phyloP scores from a whole-genome alignment of 2,888 invertebrate genomes.

The Microctonus aethiopoides region DNA sequence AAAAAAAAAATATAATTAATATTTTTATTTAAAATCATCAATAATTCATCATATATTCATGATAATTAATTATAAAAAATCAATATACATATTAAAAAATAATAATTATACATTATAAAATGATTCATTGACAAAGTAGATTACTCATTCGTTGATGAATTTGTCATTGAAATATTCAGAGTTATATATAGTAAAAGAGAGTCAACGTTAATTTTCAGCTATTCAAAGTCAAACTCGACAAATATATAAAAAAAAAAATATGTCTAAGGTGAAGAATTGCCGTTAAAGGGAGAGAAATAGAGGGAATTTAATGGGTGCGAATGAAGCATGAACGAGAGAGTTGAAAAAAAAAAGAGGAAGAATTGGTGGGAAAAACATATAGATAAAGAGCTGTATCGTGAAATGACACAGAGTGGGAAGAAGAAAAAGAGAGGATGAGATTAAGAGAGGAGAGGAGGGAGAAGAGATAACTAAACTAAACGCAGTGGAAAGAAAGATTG shows the following conservation, averaged over 20 bases:
- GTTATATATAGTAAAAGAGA: not conserved
- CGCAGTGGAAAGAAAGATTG: conserved; percentile 29
- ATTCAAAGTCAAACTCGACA: conserved; percentile 24
- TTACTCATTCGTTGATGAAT: not conserved
- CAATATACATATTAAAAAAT: not conserved
- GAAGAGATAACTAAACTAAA: conserved; percentile 11
- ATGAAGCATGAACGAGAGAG: conserved; percentile 6
- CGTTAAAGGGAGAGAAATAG: not conserved
- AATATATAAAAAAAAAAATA: not conserved
- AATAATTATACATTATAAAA: not conserved
- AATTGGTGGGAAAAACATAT: not conserved
- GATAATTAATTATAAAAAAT: not conserved
- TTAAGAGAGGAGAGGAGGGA: conserved; percentile 32
- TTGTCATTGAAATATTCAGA: not conserved
- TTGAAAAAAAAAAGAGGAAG: not conserved
- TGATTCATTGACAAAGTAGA: conserved; percentile 1
- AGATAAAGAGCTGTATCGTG: not conserved
- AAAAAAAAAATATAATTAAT: too few relatives aligned
- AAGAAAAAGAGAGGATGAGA: conserved; percentile 27
- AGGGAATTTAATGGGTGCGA: conserved; percentile 12
- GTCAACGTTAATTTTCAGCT: conserved; percentile 29
- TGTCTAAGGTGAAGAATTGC: not conserved
- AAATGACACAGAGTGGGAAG: too few relatives aligned
- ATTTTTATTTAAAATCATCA: not conserved
- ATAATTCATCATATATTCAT: not conserved